Conservation (phyloP, 2,888 invertebrate species). For the Athripsodes cinereus region DNA sequence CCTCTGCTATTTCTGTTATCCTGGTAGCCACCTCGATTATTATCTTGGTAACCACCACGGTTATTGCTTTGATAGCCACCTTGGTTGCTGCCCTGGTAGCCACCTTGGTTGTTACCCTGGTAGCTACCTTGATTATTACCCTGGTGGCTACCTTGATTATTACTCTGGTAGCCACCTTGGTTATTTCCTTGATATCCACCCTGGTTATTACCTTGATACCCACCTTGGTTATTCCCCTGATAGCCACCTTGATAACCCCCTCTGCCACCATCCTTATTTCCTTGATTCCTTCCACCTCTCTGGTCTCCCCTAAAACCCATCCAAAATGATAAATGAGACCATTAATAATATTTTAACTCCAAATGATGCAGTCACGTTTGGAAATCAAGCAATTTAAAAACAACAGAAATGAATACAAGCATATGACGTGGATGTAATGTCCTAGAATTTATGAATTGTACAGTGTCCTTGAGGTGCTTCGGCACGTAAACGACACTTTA, state of each 20-base stretch:
- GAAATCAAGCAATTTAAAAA: too few species aligned
- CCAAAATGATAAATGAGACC: too few species aligned
- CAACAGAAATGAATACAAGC: too few species aligned
- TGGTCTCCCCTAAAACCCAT: not conserved
- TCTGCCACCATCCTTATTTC: slow-evolving; percentile 5
- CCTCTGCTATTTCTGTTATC: slow-evolving; percentile 14
- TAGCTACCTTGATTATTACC: not conserved
- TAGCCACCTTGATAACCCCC: slow-evolving; percentile 5
- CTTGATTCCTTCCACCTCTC: slow-evolving; percentile 14
- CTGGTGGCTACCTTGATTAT: not conserved
- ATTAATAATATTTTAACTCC: too few species aligned
- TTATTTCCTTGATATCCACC: slow-evolving; percentile 2
- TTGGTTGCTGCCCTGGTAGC: slow-evolving; percentile 7
- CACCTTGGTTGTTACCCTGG: slow-evolving; percentile 28
- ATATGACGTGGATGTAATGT: too few species aligned
- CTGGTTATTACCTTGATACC: slow-evolving; percentile 6
- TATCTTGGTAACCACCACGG: slow-evolving; percentile 23
- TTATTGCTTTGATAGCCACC: slow-evolving; percentile 14
- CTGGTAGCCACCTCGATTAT: slow-evolving; percentile 21
- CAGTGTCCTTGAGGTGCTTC: too few species aligned
- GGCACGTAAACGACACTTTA: too few species aligned
- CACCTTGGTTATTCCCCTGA: not conserved
- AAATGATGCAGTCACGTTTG: too few species aligned
- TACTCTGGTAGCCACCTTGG: slow-evolving; percentile 8
- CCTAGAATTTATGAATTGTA: too few species aligned